A percentile compares a stretch with the other conserved stretches of the same genome.
phyloP scores from a whole-genome alignment of 2,888 invertebrate genomes.

The Pterostichus niger region DNA sequence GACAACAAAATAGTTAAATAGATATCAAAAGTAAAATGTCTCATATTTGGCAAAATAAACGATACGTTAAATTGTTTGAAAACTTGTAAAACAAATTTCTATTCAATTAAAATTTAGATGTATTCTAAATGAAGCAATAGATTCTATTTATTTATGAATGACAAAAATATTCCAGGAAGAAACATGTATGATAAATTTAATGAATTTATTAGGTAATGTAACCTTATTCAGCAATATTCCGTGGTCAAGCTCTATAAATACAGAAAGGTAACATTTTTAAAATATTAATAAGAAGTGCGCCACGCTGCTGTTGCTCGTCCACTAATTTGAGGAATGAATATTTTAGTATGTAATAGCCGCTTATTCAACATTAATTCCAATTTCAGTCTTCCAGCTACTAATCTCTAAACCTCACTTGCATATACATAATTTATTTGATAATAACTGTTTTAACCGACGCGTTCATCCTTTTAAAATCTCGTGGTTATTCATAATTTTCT shows the following conservation, averaged over 20 bases:
- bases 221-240: not conserved
- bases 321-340: constrained; percentile 54
- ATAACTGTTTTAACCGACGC: constrained; percentile 26
- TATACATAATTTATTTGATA: constrained; percentile 27
- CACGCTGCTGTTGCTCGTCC: not conserved
- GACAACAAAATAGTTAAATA: too few species aligned
- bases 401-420: constrained; percentile 34
- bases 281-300: constrained; percentile 35
- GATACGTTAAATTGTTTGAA: too few species aligned
- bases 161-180: not conserved
- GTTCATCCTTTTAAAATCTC: constrained; percentile 21
- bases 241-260: constrained; percentile 28
- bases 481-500: not conserved
- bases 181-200: not conserved
- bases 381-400: constrained; percentile 52
- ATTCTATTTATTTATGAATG: too few species aligned
- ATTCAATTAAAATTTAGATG: too few species aligned
- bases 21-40: too few species aligned
- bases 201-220: not conserved
- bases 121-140: too few species aligned
- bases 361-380: constrained; percentile 44
- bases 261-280: constrained; percentile 37
- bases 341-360: constrained; percentile 46
- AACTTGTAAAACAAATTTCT: too few species aligned
- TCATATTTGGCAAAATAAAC: too few species aligned